Conservation (phyloP, 2,797 vertebrate species). For the Lerista edwardsae region DNA sequence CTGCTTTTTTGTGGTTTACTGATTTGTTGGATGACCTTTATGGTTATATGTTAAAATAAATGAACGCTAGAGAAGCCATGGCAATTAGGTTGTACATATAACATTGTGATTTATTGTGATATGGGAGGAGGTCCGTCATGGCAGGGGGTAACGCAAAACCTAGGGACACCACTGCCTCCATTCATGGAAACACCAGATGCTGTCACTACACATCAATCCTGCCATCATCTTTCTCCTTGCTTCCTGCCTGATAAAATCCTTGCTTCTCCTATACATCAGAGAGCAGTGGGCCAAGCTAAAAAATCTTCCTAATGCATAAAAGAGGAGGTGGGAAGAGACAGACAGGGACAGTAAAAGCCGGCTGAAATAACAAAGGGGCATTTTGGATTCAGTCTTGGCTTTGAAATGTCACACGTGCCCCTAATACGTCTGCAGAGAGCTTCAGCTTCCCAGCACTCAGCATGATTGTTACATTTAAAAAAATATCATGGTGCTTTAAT, state of each 20-base stretch:
- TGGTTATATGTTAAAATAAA: no score
- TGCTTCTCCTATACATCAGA: not conserved
- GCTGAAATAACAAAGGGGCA: not conserved
- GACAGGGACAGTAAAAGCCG: not conserved
- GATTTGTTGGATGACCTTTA: no score
- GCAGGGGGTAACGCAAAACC: no score
- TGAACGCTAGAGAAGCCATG: no score
- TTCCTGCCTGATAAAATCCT: not conserved
- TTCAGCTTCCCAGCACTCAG: conserved; percentile 51
- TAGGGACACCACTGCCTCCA: no score
- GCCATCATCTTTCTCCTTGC: not conserved
- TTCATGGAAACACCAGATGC: not conserved
- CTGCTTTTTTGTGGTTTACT: no score
- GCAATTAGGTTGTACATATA: no score
- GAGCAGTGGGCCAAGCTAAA: not conserved
- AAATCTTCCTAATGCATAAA: not conserved
- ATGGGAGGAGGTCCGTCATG: no score
- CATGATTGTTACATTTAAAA: conserved; percentile 14
- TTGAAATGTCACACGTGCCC: conserved; percentile 7
- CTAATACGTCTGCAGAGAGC: conserved; percentile 25
- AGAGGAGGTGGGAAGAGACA: not conserved
- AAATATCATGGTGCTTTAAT: conserved; percentile 62
- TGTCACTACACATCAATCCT: not conserved
- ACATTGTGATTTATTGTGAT: no score
- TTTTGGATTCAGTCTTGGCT: not conserved